These are phyloP conservation scores for Trochalopteron elliotii DNA, from an alignment of 2,113 vertebrate genomes.

Conservation along the genomic window DNA sequence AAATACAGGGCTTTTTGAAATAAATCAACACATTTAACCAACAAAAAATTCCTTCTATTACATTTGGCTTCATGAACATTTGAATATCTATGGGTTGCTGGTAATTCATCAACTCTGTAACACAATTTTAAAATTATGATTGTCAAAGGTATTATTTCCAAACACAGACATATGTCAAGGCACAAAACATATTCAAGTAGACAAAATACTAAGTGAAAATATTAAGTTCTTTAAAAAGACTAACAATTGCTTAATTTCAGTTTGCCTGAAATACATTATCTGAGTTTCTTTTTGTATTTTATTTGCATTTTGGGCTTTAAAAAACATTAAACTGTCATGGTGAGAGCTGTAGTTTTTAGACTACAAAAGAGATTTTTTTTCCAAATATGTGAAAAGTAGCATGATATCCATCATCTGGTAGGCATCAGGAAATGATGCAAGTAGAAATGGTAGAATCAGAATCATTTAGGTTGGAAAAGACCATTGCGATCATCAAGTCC, in stretches of 20 bases:
- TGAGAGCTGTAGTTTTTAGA: background rate
- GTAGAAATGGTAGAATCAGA: background rate
- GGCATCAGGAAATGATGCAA: background rate
- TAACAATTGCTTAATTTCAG: background rate
- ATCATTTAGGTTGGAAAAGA: background rate
- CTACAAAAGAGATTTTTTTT: background rate
- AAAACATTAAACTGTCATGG: background rate
- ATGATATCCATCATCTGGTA: background rate
- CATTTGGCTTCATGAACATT: background rate
- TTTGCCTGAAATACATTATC: background rate
- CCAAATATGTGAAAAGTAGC: background rate
- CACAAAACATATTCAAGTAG: background rate
- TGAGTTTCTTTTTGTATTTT: background rate
- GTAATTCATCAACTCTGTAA: background rate
- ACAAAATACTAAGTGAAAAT: background rate
- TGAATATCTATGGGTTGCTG: background rate
- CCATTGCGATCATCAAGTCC: no score
- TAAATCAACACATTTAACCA: background rate
- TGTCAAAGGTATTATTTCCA: background rate
- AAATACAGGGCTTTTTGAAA: background rate
- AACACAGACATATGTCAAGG: background rate
- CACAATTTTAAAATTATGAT: background rate
- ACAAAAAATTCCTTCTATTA: background rate
- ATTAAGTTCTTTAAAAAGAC: background rate
- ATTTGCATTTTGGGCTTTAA: background rate